A percentile compares a stretch with the other conserved stretches of the same genome.
These are phyloP conservation scores for Isotomurus palustris DNA, from an alignment of 2,888 invertebrate species.

Conservation along the genomic window DNA sequence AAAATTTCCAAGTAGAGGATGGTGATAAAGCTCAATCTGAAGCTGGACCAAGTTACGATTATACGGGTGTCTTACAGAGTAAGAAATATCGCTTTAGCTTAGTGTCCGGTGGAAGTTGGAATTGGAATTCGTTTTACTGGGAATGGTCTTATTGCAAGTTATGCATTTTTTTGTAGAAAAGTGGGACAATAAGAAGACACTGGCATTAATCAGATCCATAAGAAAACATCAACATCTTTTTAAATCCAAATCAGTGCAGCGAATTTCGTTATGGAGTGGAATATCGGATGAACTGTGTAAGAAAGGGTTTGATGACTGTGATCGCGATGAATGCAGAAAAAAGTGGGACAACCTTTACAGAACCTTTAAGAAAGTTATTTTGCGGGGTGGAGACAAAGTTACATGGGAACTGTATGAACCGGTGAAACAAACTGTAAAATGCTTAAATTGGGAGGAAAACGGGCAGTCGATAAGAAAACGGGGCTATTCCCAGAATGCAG, in stretches of 20 bases:
- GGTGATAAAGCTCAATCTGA: no score
- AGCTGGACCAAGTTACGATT: no score
- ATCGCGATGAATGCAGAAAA: background rate
- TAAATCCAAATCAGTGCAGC: background rate
- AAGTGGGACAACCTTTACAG: slow-evolving; percentile 1
- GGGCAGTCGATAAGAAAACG: no score
- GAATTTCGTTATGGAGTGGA: background rate
- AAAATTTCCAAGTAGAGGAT: no score
- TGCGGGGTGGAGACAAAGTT: background rate
- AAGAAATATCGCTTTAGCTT: no score
- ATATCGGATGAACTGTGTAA: background rate
- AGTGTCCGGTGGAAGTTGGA: no score
- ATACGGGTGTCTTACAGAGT: no score
- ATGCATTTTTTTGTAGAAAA: no score
- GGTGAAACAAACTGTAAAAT: background rate
- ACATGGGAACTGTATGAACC: background rate
- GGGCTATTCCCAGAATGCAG: no score
- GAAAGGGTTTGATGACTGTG: background rate
- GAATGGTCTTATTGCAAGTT: no score
- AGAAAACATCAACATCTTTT: background rate
- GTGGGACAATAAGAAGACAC: background rate
- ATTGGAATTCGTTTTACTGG: no score
- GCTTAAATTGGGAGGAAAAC: background rate
- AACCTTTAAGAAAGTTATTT: background rate
- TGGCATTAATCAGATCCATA: background rate